These are phyloP conservation scores for Syrista parreyssii DNA, from an alignment of 2,888 invertebrate species.

Conservation along the genomic window DNA sequence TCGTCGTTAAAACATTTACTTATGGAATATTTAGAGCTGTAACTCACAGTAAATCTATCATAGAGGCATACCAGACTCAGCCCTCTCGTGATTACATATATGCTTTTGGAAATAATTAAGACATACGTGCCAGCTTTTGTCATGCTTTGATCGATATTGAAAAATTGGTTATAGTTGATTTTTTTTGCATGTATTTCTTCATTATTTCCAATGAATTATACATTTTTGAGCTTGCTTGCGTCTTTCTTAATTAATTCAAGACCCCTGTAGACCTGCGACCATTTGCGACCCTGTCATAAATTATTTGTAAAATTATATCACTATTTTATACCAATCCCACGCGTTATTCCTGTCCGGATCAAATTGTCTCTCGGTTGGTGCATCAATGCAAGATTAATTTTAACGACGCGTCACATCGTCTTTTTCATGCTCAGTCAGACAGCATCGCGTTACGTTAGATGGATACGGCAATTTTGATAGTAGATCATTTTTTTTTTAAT, in stretches of 20 bases:
- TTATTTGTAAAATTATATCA: not conserved
- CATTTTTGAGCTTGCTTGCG: not conserved
- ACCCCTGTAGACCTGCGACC: not conserved
- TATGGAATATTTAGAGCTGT: not conserved
- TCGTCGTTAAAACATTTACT: constrained; percentile 12
- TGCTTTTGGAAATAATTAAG: not conserved
- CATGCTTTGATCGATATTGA: not conserved
- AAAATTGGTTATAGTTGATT: not conserved
- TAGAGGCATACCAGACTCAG: not conserved
- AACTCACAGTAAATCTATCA: not conserved
- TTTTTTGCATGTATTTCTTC: not conserved
- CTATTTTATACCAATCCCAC: not conserved
- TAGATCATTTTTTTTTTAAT: not conserved
- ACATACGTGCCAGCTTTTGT: not conserved
- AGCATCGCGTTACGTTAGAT: not conserved
- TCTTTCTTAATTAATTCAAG: not conserved
- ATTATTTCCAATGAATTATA: not conserved
- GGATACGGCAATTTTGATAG: not conserved
- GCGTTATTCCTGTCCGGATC: not conserved
- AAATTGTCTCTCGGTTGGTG: not conserved
- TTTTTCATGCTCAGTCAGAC: not conserved
- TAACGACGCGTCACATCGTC: not conserved
- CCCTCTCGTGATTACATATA: not conserved
- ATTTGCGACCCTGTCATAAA: not conserved
- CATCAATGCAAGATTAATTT: not conserved